Evolutionary conservation across 2,113 vertebrate species (phyloP).

Genomic region (Motacilla tschutschensis): DNA sequence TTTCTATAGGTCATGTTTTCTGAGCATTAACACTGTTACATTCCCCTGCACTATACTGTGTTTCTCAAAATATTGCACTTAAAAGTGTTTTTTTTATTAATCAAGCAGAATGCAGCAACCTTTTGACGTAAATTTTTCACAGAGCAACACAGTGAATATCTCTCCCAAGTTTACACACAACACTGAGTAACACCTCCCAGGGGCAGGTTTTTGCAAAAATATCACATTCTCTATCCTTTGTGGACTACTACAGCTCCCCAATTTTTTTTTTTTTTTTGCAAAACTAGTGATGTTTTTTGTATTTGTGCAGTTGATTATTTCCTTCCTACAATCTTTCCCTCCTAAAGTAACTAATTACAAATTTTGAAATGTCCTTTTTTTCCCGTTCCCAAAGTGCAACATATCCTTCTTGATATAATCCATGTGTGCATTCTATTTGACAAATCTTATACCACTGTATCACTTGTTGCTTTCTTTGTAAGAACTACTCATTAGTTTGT

Average conservation of each 20-base stretch:
- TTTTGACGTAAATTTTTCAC: not conserved
- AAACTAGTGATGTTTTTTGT: not conserved
- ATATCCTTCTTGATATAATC: accelerated
- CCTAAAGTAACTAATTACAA: not conserved
- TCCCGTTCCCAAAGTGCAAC: not conserved
- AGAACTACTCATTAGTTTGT: not conserved
- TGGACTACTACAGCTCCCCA: not conserved
- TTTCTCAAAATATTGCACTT: not conserved
- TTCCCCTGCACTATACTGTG: not conserved
- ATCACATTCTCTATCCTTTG: not conserved
- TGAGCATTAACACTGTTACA: no score
- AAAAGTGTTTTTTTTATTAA: not conserved
- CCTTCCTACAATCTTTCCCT: not conserved
- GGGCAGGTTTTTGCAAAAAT: not conserved
- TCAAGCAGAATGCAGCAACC: not conserved
- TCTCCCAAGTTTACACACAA: not conserved
- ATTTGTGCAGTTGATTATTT: not conserved
- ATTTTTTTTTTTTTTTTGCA: not conserved
- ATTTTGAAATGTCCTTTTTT: not conserved
- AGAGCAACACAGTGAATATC: not conserved
- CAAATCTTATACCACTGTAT: not conserved
- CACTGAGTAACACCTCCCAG: not conserved
- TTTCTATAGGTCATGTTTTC: not conserved
- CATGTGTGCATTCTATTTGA: not conserved
- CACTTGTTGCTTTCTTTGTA: not conserved